Evolutionary conservation across 2,797 vertebrate species (phyloP), one percentile per base, ranked within the genome.

Genomic region (Furcifer pardalis): DNA sequence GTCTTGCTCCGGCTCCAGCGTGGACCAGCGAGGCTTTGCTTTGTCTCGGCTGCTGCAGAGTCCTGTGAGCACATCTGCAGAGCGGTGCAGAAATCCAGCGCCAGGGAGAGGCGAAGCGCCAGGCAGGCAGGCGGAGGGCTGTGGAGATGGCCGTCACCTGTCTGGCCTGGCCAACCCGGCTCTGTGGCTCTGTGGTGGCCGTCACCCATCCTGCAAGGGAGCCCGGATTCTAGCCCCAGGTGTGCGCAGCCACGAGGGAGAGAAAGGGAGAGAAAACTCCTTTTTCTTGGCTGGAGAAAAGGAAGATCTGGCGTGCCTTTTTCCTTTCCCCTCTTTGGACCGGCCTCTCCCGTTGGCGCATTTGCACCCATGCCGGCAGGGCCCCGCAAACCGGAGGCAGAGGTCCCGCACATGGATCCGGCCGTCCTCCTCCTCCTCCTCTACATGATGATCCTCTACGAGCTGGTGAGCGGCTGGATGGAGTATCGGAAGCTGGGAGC

Each of bases 371-470:
- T 94, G 94, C 76, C 92, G 86, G 90, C 92, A 0, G 86, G 62
- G 10, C 52, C 95, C 77, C 35, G 89, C 89, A 88, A 86, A 52
- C 83, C 69, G 1, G 92, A 92, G 32, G 87, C 91, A 0, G 91
- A 93, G 86, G 82, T 87, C 68, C 92, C 86, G 15, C 92, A 94
- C 1, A 98, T 98, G 97, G 97, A 98, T 91, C 97, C 97, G 66
- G 94, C 96, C 49, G 94, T 98, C 94, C 97, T 98, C 71, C 97
- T 98, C 91, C 97, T 98, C 89, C 96, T 98, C 1, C 95, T 98
- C 6, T 98, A 98, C 2, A 83, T 98, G 87, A 96, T 98, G 97
- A 98, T 98, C 86, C 96, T 97, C 25, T 97, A 98, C 73, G 97
- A 98, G 91, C 93, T 98, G 92, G 94, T 98, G 81, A 97, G 97